These are phyloP conservation scores for Acanthochromis polyacanthus DNA, from an alignment of 2,113 vertebrate genomes.

Conservation along the genomic window DNA sequence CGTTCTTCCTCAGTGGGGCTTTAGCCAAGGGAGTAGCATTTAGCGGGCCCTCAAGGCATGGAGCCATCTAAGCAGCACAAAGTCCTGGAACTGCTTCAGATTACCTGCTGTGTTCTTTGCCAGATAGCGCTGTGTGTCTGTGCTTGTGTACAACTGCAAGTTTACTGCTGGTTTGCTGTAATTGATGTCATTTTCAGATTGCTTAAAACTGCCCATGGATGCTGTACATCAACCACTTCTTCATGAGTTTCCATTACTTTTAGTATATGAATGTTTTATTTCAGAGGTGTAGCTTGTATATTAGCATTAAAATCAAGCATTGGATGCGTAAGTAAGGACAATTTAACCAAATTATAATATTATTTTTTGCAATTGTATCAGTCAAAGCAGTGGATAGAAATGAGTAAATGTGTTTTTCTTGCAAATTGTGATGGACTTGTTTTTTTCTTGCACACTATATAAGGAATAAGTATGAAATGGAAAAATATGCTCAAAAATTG, in stretches of 20 bases:
- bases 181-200: slow-evolving; percentile 45
- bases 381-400: background rate
- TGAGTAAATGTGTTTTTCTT: background rate
- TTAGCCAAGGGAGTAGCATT: slow-evolving; percentile 82
- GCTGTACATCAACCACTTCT: slow-evolving; percentile 34
- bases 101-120: slow-evolving; percentile 81
- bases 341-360: too few relatives aligned
- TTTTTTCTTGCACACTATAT: background rate
- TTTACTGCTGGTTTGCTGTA: slow-evolving; percentile 35
- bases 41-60: slow-evolving; percentile 83
- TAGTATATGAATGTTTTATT: slow-evolving; percentile 21
- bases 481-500: slow-evolving; percentile 26
- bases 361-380: too few relatives aligned
- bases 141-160: slow-evolving; percentile 27
- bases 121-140: slow-evolving; percentile 50
- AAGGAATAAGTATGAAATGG: slow-evolving; percentile 15
- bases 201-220: slow-evolving; percentile 33
- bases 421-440: background rate
- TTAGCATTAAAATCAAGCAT: too few relatives aligned
- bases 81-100: slow-evolving; percentile 82
- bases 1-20: slow-evolving; percentile 77
- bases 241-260: slow-evolving; percentile 39
- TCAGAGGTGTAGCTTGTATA: background rate
- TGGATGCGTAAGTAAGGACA: too few relatives aligned
- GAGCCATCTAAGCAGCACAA: slow-evolving; percentile 83